Conservation (phyloP, 1,140 invertebrate species). For the Drepana arcuata region DNA sequence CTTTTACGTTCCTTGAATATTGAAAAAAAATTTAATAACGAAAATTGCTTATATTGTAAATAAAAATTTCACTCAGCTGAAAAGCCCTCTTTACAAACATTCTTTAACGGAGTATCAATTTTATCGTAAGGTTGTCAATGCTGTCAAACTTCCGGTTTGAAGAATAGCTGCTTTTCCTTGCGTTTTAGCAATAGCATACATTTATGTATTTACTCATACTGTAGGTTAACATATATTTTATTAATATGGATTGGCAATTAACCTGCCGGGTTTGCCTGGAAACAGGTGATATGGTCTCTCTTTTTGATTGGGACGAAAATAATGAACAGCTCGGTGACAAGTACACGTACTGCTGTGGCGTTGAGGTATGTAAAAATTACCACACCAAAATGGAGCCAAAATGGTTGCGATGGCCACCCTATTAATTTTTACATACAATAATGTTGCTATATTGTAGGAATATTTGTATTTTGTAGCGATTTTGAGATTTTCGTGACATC, state of each 20-base stretch:
- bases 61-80: too few species aligned
- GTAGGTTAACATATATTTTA: slow-evolving; percentile 2
- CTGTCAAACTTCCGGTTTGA: slow-evolving; percentile 12
- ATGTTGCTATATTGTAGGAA: slow-evolving; percentile 69
- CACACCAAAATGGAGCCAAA: slow-evolving; percentile 64
- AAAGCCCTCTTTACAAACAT: too few species aligned
- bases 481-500: slow-evolving; percentile 60
- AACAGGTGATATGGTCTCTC: slow-evolving; percentile 69
- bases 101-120: too few species aligned
- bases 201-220: too few species aligned
- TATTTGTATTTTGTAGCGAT: slow-evolving; percentile 28
- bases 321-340: slow-evolving; percentile 73
- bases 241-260: slow-evolving; percentile 73
- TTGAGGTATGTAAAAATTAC: slow-evolving; percentile 69
- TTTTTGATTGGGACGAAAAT: slow-evolving; percentile 72
- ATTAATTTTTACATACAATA: slow-evolving; percentile 56
- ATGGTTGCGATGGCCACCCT: slow-evolving; percentile 71
- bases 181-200: too few species aligned
- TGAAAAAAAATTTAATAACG: too few species aligned
- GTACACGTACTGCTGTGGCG: slow-evolving; percentile 70
- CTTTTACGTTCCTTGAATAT: neutral
- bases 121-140: slow-evolving; percentile 15
- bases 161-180: slow-evolving; percentile 11
- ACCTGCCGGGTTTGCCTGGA: slow-evolving; percentile 73
- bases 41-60: too few species aligned